phyloP scores from a whole-genome alignment of 1,140 invertebrate species.

The Conus ventricosus region DNA sequence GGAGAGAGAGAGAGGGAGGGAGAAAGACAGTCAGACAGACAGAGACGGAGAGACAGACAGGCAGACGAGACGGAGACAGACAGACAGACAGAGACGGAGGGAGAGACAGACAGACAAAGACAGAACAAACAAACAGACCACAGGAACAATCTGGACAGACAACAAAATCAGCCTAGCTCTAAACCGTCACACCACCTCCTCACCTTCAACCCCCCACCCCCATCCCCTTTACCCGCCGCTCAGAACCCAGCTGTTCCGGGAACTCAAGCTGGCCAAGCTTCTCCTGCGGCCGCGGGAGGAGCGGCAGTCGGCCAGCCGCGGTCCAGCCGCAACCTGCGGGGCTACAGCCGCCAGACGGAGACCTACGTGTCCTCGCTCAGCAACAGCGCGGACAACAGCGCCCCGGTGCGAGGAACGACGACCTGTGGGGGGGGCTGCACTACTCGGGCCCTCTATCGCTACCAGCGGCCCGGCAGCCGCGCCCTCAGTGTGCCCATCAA shows the following conservation, averaged over 20 bases:
- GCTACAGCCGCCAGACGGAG: constrained; percentile 73
- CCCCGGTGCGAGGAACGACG: constrained; percentile 62
- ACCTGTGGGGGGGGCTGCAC: constrained; percentile 55
- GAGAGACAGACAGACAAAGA: no score
- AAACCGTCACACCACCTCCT: background rate
- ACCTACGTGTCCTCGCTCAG: constrained; percentile 70
- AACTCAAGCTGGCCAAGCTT: constrained; percentile 73
- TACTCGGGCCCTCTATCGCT: constrained; percentile 65
- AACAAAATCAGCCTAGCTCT: background rate
- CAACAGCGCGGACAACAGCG: constrained; percentile 70
- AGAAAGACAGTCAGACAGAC: no score
- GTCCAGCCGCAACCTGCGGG: constrained; percentile 69
- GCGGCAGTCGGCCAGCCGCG: constrained; percentile 64
- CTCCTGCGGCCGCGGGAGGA: constrained; percentile 71
- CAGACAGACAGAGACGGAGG: no score
- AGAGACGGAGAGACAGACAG: no score
- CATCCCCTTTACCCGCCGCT: background rate
- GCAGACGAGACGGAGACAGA: no score
- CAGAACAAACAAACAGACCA: no score
- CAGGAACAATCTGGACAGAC: no score
- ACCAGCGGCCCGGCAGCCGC: constrained; percentile 68
- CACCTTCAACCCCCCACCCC: constrained; percentile 62
- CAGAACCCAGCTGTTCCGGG: constrained; percentile 72
- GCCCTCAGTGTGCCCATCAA: constrained; percentile 66
- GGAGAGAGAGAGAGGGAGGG: no score